Base-by-base conservation (phyloP, 2,888 invertebrate species). In the Eugnorisma glareosa region DNA sequence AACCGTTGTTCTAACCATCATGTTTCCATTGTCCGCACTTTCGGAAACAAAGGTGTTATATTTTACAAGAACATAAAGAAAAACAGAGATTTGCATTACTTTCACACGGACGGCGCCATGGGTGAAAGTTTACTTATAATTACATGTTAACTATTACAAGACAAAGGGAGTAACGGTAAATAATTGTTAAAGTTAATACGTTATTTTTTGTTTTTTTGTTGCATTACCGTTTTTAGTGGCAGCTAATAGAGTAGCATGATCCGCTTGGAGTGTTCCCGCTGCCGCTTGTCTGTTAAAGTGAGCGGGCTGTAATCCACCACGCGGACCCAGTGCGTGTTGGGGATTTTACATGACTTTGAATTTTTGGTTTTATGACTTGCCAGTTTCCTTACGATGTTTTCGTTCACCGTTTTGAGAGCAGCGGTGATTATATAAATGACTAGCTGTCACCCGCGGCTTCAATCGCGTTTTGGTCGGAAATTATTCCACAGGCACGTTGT, bases 81-180 rank as follows among this genome's bases (percentile, higher is more conserved):
- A 57, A 73, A 54, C 69, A 8, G 59, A 54, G 54, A 67, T 75
- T 67, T 24, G 35, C 31, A 78, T 73, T 31, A 73, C 18, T 73
- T 86, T 86, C 84, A 79, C 84, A 86, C 79, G 75, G 66, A 40
- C 6, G 76, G 72, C 72, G 64, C 67, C 68, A n/a, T 13, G 66
- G 67, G 83, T 15, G 88, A 86, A 77, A 84, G 84, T 84, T 64
- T 71, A 57, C 40, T 70, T 85, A 61, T 79, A 76, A 77, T 83
- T 68, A 78, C 74, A 54, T 64, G 76, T 59, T 73, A 81, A 73
- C 57, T 45, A 74, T 72, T 57, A 37, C 18, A 59, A 75, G 48
- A 81, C 79, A 75, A 84, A 86, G 75, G 67, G 15, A 54, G 18
- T 59, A 63, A 37, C 67, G 51, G 67, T 73, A 43, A 48, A 10